Conservation (phyloP, 92 coral and sea anemone species). For the Porites divaricata region DNA sequence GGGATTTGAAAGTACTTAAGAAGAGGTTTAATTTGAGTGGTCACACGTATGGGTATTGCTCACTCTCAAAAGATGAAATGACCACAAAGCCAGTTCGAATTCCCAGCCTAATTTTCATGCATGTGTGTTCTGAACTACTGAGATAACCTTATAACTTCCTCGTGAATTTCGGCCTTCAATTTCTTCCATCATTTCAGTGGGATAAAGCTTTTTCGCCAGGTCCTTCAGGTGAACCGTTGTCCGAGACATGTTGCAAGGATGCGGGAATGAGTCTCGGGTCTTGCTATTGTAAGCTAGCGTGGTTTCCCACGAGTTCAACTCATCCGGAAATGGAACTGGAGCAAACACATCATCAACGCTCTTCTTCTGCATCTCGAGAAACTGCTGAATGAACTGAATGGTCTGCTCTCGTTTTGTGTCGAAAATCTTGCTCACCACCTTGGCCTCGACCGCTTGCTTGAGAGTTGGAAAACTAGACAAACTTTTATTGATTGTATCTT, state of each 20-base stretch:
- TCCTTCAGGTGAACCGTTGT: conserved; percentile 39
- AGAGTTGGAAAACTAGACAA: conserved; percentile 57
- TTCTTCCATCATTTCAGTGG: not conserved
- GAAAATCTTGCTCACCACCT: conserved; percentile 55
- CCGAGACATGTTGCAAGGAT: conserved; percentile 2
- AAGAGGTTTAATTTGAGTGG: no score
- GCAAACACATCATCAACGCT: conserved; percentile 64
- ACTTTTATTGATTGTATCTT: conserved; percentile 47
- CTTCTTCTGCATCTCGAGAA: conserved; percentile 81
- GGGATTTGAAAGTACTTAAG: no score
- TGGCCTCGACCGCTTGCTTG: conserved; percentile 55
- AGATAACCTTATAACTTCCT: conserved; percentile 53
- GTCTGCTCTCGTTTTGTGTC: conserved; percentile 56
- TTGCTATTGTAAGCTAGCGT: not conserved
- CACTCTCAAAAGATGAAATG: no score
- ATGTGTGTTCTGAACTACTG: conserved; percentile 23
- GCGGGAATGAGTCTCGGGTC: not conserved
- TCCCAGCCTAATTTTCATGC: not conserved
- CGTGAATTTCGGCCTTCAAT: conserved; percentile 11
- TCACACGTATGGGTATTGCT: no score
- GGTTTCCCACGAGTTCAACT: conserved; percentile 11
- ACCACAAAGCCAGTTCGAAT: not conserved
- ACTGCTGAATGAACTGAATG: conserved; percentile 56
- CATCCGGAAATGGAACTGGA: conserved; percentile 63
- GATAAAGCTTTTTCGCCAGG: conserved; percentile 51